These are phyloP conservation scores for Agelaius phoeniceus DNA, from an alignment of 2,113 vertebrate genomes.

Conservation along the genomic window DNA sequence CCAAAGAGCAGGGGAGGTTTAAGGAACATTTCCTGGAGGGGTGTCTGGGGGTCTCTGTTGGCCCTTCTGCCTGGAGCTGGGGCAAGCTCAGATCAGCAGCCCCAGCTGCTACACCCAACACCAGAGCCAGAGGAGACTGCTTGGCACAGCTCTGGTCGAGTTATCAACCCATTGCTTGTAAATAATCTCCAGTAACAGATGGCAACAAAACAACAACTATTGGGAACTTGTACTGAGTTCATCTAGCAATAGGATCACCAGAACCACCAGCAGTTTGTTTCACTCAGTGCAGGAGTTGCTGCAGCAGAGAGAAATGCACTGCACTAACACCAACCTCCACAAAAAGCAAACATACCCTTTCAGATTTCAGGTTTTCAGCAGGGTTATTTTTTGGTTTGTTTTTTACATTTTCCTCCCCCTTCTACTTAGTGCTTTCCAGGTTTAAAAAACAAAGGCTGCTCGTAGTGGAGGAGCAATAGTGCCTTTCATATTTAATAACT, in stretches of 20 bases:
- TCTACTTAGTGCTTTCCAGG: constrained; percentile 43
- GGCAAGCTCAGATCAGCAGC: accelerated
- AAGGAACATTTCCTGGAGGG: neutral
- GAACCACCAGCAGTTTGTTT: neutral
- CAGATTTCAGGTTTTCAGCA: neutral
- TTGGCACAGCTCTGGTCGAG: neutral
- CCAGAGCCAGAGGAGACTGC: neutral
- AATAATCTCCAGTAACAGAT: neutral
- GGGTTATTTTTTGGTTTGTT: neutral
- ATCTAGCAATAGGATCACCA: neutral
- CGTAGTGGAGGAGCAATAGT: constrained; percentile 41
- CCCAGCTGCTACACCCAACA: accelerated
- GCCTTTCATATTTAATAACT: constrained; percentile 77
- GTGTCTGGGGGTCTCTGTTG: neutral
- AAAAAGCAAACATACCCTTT: neutral
- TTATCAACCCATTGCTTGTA: neutral
- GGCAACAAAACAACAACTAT: accelerated
- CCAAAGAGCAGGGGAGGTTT: neutral
- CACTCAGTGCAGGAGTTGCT: neutral
- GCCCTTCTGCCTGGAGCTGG: neutral
- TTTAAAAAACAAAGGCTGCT: constrained; percentile 70
- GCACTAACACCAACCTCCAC: neutral
- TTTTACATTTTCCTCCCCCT: neutral
- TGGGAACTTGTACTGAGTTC: neutral
- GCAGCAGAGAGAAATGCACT: neutral